A percentile compares a stretch with the other conserved stretches of the same genome.
These are phyloP conservation scores for Phortica variegata DNA, from an alignment of 1,140 invertebrate species.

Conservation along the genomic window DNA sequence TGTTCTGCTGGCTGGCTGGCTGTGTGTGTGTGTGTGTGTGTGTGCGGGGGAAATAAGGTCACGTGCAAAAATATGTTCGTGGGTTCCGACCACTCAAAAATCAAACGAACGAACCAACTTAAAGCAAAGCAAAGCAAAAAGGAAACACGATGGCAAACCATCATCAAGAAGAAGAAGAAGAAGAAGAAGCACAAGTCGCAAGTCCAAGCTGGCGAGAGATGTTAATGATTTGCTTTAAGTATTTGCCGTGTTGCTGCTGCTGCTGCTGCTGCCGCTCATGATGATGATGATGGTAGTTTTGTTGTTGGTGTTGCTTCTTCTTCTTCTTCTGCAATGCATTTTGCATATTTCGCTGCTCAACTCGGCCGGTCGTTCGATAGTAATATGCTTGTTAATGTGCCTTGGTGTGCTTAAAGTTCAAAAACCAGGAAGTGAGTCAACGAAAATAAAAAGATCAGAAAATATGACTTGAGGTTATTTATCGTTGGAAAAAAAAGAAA, in stretches of 20 bases:
- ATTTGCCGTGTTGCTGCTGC: too few relatives aligned
- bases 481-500: constrained; percentile 38
- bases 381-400: constrained; percentile 54
- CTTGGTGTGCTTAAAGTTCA: constrained; percentile 34
- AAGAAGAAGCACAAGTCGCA: too few relatives aligned
- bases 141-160: too few relatives aligned
- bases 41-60: constrained; percentile 52
- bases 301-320: constrained; percentile 29
- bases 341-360: constrained; percentile 46
- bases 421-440: constrained; percentile 54
- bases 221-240: constrained; percentile 54
- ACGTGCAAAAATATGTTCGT: constrained; percentile 51
- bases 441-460: constrained; percentile 35
- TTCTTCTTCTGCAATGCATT: constrained; percentile 29
- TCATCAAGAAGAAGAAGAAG: too few relatives aligned
- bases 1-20: too few relatives aligned
- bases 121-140: too few relatives aligned
- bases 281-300: too few relatives aligned
- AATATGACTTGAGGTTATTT: constrained; percentile 54
- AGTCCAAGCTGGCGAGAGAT: too few relatives aligned
- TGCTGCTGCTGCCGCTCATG: constrained; percentile 9
- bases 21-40: constrained; percentile 26
- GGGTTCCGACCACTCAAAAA: constrained; percentile 12
- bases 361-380: constrained; percentile 36
- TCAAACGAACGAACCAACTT: too few relatives aligned